Evolutionary conservation across 2,113 vertebrate species (phyloP), one percentile per base, ranked within the genome.

Genomic region (Nothobranchius kuhntae): DNA sequence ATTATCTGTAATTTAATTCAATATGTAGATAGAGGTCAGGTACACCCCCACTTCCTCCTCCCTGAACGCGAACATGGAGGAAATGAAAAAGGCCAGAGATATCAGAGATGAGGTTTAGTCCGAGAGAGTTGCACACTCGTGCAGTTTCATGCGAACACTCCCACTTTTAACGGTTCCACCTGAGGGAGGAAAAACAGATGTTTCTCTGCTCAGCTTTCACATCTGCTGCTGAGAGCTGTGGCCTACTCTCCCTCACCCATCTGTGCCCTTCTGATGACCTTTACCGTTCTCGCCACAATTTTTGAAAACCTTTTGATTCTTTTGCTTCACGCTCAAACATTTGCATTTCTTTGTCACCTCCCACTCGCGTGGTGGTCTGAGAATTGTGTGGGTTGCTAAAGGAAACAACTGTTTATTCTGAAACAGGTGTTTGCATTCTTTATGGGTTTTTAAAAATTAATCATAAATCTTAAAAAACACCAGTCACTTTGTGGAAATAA

Each of bases 11-110:
- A 81, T 80, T 77, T 50, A 47, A 74, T 65, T 84, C 26, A 47
- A 51, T 61, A 76, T 77, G 67, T 55, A 73, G 38, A 38, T 71
- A 30, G 81, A 80, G 81, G 80, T 83, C 75, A 69, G 51, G 54
- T 21, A 36, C 61, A 57, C 73, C 57, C 51, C 65, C 30, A 47
- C 68, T 30, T 40, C 45, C 55, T 44, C 55, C 55, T 9, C n/a
- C 15, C 30, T 13, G 65, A 77, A 24, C 44, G 50, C 48, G 44
- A 45, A 47, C 9, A 11, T 3, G 15, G 45, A 52, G 73, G 26
- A 15, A 51, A 52, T 12, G 63, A 44, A 26, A 35, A 54, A 52
- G 48, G 30, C 12, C 53, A 24, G 30, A 0, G 14, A 42, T 36
- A 46, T 17, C 35, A 4, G 45, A 62, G 46, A 80, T 61, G 50